Conservation (phyloP, 2,113 vertebrate genomes). For the Dicentrarchus labrax region DNA sequence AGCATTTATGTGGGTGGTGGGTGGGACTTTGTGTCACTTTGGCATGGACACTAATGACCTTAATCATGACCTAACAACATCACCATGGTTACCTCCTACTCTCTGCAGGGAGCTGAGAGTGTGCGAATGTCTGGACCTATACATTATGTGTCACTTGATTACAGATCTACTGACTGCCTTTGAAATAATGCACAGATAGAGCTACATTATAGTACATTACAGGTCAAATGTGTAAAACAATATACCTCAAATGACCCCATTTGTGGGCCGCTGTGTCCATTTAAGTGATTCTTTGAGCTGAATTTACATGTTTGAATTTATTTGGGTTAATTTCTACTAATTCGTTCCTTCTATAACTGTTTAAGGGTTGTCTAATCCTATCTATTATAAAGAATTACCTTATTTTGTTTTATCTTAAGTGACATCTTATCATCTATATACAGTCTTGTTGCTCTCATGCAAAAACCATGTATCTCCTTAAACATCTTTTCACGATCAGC, state of each 20-base stretch:
- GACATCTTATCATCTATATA: neutral
- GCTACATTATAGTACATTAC: conserved; percentile 7
- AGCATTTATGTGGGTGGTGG: conserved; percentile 60
- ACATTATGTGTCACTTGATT: conserved; percentile 42
- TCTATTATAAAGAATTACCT: no score
- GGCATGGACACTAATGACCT: conserved; percentile 64
- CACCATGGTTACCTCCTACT: conserved; percentile 67
- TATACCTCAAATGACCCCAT: neutral
- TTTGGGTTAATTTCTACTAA: neutral
- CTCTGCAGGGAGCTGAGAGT: conserved; percentile 27
- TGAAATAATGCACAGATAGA: neutral
- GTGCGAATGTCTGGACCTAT: conserved; percentile 29
- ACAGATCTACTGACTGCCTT: conserved; percentile 18
- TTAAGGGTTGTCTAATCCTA: no score
- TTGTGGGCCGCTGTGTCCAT: neutral
- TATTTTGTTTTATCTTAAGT: no score
- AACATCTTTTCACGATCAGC: neutral
- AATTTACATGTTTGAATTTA: neutral
- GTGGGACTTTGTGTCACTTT: conserved; percentile 59
- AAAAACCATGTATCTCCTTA: neutral
- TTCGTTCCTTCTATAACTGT: neutral
- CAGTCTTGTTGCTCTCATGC: neutral
- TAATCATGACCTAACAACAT: conserved; percentile 71
- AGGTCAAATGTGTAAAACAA: conserved; percentile 1
- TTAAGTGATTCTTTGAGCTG: neutral